Base-by-base conservation (phyloP, 2,113 vertebrate genomes). In the Sceloporus undulatus region DNA sequence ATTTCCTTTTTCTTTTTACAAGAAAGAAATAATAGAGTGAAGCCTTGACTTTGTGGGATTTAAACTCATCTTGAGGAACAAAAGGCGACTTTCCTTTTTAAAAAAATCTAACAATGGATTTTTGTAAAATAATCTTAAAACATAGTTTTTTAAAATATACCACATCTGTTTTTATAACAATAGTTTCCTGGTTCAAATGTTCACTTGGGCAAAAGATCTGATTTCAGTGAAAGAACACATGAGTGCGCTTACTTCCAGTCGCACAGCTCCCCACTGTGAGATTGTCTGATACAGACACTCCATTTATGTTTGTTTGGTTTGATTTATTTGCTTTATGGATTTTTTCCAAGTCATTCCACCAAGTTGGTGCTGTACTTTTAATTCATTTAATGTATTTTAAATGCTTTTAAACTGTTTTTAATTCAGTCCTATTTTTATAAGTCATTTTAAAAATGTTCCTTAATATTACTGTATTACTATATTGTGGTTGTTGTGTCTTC, bases 1-100 rank as follows among this genome's bases (percentile, higher is more conserved):
- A 21, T 29, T 87, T 88, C 14, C 13, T 3, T 13, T 62, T 16
- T 16, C 13, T 92, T 90, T 34, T 74, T 88, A 76, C 54, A 90
- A 78, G 18, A 73, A 9, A 73, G 34, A 56, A 29, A 80, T 7
- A 79, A 38, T 16, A 70, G 8, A 74, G 10, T 52, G 4, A 29
- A 70, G 19, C 52, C 80, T 62, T 66, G 29, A 21, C 13, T 68
- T 11, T 77, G 34, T 68, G 42, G 62, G 29, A 56, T 77, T 83
- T 68, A 54, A 83, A 77, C 23, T 25, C 18, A 82, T 62, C 56
- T 75, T 34, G 40, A 21, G 14, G 21, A 87, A 87, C 25, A 42
- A 29, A 85, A 27, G 56, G 25, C 54, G n/a, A 8, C 2, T 6
- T 29, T 68, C 1, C 54, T 66, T 71, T 71, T 29, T 10, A 10